Conservation (phyloP, 2,113 vertebrate species). For the Megalops atlanticus region DNA sequence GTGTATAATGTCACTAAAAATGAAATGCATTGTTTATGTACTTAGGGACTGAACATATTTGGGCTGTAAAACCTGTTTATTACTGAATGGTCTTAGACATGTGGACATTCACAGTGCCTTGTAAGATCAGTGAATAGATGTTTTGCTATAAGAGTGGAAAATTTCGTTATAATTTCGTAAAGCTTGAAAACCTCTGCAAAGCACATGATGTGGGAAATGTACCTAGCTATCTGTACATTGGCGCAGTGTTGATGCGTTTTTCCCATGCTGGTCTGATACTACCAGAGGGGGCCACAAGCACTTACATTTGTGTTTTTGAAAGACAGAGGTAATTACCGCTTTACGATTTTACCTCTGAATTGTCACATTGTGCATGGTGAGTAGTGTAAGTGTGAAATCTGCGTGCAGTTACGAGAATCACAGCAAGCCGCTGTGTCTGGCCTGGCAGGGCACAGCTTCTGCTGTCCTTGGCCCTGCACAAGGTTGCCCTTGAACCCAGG, state of each 20-base stretch:
- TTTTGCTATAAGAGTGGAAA: too few species aligned
- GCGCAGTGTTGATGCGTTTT: background rate
- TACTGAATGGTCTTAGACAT: background rate
- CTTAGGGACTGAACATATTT: background rate
- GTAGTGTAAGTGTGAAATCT: background rate
- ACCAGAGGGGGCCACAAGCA: background rate
- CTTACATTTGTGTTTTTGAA: too few species aligned
- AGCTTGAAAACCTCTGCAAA: background rate
- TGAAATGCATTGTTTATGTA: background rate
- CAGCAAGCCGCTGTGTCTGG: background rate
- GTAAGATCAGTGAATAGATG: too few species aligned
- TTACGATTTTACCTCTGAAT: background rate
- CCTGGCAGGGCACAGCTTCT: background rate
- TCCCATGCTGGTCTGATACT: too few species aligned
- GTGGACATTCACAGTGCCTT: background rate
- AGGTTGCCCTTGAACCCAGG: constrained; percentile 41
- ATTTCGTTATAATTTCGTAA: background rate
- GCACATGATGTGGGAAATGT: too few species aligned
- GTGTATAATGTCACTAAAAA: background rate
- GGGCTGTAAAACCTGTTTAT: background rate
- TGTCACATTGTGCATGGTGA: background rate
- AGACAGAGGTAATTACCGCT: background rate
- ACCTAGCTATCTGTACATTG: too few species aligned
- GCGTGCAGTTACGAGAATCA: background rate
- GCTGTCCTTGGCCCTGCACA: background rate